phyloP scores from a whole-genome alignment of 37 sponge, comb jelly and placozoan genomes.

The Eunapius fragilis region DNA sequence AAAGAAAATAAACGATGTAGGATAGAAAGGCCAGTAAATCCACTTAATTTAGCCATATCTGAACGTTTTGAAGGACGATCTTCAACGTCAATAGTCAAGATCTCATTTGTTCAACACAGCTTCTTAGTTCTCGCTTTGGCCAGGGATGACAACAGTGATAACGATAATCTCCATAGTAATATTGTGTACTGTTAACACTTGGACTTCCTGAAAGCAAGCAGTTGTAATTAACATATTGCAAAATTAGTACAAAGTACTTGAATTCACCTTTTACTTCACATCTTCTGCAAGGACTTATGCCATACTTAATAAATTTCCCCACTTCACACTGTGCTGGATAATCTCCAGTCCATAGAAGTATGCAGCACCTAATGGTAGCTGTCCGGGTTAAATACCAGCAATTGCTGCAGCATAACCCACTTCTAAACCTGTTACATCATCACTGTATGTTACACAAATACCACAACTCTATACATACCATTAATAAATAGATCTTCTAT shows the following conservation, averaged over 20 bases:
- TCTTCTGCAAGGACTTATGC: conserved; percentile 12
- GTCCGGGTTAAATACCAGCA: conserved; percentile 20
- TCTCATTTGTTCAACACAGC: conserved; percentile 1
- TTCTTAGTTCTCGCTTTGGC: too few relatives aligned
- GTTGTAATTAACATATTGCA: too few relatives aligned
- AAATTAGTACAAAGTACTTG: too few relatives aligned
- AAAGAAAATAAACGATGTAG: conserved; percentile 2
- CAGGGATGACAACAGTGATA: background rate
- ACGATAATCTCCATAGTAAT: conserved; percentile 16
- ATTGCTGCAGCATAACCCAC: conserved; percentile 3
- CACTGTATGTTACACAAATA: too few relatives aligned
- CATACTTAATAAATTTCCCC: conserved; percentile 22
- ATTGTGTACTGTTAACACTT: background rate
- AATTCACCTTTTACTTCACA: conserved; percentile 4
- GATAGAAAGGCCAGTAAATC: conserved; percentile 2
- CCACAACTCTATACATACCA: conserved; percentile 6
- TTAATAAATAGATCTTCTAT: conserved; percentile 29
- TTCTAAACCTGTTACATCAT: background rate
- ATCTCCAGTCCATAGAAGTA: conserved; percentile 31
- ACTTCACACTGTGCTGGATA: conserved; percentile 34
- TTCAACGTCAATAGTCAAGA: background rate
- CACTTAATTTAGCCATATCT: conserved; percentile 4
- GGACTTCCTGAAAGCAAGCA: too few relatives aligned
- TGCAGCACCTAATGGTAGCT: conserved; percentile 6
- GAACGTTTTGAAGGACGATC: conserved; percentile 5